These are phyloP conservation scores for Capitella teleta DNA, from an alignment of 1,140 invertebrate species.

Conservation along the genomic window DNA sequence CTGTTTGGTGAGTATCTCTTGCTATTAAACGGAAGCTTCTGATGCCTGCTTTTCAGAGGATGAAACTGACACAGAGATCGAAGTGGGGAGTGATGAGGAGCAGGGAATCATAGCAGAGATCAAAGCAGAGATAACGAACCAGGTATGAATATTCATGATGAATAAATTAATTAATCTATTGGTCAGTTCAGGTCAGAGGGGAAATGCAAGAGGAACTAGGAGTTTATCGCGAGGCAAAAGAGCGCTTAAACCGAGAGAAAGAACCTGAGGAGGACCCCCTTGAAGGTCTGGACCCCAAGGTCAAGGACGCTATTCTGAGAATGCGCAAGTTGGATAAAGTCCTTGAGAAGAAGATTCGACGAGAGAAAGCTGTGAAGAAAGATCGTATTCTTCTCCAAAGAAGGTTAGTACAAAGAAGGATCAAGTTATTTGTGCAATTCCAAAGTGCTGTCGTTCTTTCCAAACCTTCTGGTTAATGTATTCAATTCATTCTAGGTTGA, in stretches of 20 bases:
- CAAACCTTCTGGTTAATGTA: too few relatives aligned
- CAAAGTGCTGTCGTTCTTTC: too few relatives aligned
- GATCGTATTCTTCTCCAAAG: slow-evolving; percentile 34
- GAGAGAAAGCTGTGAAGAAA: slow-evolving; percentile 34
- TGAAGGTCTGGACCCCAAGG: slow-evolving; percentile 24
- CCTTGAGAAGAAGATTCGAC: slow-evolving; percentile 27
- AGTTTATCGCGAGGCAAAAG: slow-evolving; percentile 15
- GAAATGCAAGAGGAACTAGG: slow-evolving; percentile 36
- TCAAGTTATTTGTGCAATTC: not conserved
- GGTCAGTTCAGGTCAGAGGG: too few relatives aligned
- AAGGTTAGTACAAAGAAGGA: slow-evolving; percentile 18
- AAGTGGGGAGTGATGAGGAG: slow-evolving; percentile 36
- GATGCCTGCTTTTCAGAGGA: not conserved
- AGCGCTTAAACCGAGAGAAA: not conserved
- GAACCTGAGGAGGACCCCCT: not conserved
- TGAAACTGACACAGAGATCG: slow-evolving; percentile 10
- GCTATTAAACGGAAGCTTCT: too few relatives aligned
- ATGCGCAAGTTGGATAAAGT: slow-evolving; percentile 39
- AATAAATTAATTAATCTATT: too few relatives aligned
- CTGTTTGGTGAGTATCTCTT: too few relatives aligned
- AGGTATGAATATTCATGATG: too few relatives aligned
- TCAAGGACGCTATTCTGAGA: slow-evolving; percentile 31
- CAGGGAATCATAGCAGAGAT: slow-evolving; percentile 32
- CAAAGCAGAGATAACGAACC: slow-evolving; percentile 30
- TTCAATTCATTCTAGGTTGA: slow-evolving; percentile 20